Evolutionary conservation across 1,140 invertebrate genomes (phyloP).

Genomic region (Reticulitermes speratus): DNA sequence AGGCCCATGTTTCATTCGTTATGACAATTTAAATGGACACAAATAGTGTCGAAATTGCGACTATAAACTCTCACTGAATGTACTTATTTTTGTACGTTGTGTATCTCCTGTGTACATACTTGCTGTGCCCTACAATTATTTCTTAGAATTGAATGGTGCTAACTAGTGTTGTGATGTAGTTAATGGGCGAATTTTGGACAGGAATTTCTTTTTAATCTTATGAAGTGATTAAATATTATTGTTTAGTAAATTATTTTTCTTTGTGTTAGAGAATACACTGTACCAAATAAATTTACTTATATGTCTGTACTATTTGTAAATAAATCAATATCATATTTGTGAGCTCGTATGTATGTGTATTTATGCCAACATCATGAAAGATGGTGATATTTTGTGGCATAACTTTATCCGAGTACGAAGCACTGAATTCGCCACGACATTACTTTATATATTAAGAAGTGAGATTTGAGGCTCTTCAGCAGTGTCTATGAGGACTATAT

Average conservation of each 20-base stretch:
- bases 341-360: not conserved
- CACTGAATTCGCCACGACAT: too few relatives aligned
- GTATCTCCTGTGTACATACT: not conserved
- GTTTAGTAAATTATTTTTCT: not conserved
- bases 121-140: too few relatives aligned
- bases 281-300: not conserved
- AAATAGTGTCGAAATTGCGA: not conserved
- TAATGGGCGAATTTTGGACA: not conserved
- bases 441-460: too few relatives aligned
- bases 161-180: not conserved
- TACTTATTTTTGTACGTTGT: not conserved
- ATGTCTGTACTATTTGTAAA: not conserved
- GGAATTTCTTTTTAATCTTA: not conserved
- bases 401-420: too few relatives aligned
- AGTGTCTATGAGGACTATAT: too few relatives aligned
- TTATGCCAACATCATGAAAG: too few relatives aligned
- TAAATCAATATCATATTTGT: not conserved
- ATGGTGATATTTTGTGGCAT: too few relatives aligned
- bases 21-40: not conserved
- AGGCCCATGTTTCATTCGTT: not conserved
- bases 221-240: not conserved
- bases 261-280: not conserved
- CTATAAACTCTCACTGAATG: not conserved
- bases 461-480: too few relatives aligned
- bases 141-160: not conserved